Evolutionary conservation across 2,888 invertebrate species (phyloP).

Genomic region (Thereva unica): DNA sequence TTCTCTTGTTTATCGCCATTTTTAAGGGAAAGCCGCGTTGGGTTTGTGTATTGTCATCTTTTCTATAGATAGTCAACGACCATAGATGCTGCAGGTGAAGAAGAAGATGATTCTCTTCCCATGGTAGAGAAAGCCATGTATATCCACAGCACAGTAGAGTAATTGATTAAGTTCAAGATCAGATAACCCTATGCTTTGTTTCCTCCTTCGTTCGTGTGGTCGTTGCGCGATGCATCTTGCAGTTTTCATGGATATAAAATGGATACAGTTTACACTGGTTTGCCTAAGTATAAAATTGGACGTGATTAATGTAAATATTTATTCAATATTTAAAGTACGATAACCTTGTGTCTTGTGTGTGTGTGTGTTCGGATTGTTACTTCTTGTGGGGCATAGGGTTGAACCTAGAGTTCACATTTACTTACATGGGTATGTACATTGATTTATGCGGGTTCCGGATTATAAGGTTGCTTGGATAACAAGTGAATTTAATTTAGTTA

Average conservation of each 20-base stretch:
- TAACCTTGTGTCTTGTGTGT: too few relatives aligned
- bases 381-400: too few relatives aligned
- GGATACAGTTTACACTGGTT: too few relatives aligned
- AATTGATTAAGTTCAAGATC: slow-evolving; percentile 37
- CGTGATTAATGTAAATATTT: too few relatives aligned
- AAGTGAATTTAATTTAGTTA: too few relatives aligned
- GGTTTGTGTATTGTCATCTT: background rate
- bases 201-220: slow-evolving; percentile 17
- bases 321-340: too few relatives aligned
- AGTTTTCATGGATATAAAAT: slow-evolving; percentile 25
- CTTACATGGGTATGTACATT: too few relatives aligned
- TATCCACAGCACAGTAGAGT: slow-evolving; percentile 29
- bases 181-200: slow-evolving; percentile 19
- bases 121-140: slow-evolving; percentile 3
- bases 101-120: slow-evolving; percentile 13
- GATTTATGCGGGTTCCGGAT: too few relatives aligned
- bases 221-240: slow-evolving; percentile 4
- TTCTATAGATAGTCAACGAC: background rate
- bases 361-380: too few relatives aligned
- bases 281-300: too few relatives aligned
- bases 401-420: too few relatives aligned
- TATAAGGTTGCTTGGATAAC: too few relatives aligned
- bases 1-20: background rate
- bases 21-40: slow-evolving; percentile 18
- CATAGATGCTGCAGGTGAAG: background rate